Evolutionary conservation across 2,888 invertebrate genomes (phyloP), one percentile per base, ranked within the genome.

Genomic region (Eristalis pertinax): DNA sequence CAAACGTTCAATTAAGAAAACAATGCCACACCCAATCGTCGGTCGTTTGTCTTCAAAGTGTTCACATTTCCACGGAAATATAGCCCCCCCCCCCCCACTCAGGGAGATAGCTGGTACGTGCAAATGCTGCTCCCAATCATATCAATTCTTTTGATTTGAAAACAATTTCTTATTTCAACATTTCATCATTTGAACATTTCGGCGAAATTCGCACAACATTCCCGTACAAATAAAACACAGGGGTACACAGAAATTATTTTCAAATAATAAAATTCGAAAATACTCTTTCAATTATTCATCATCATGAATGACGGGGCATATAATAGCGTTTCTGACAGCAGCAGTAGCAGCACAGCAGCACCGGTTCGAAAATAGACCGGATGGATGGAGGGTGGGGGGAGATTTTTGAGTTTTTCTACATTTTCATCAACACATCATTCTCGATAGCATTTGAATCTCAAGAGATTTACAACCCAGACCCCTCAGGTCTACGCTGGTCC

Each of bases 201-300:
- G 19, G 19, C 50, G 19, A 32, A 50, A 19, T 50, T 50, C 50
- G 50, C 50, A 50, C 50, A 70, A 60, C 38, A 70, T 60, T 60
- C 58, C 41, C 38, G 41, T 60, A 32, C 67, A 41, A 50, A 19
- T 7, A 4, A 43, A 43, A 43, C 43, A 75, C 58, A 58, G 38
- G 64, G 24, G 56, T 50, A 60, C 58, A 19, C 50, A 50, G 8
- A 19, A 19, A 38, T 58, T 65, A n/a, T 58, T n/a, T 43, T 43
- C 5, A n/a, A 65, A 56, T 74, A 56, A 58, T 65, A 56, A 38
- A 65, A 65, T 58, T 75, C 58, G 24, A 68, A 62, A 32, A 68
- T 68, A 3, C 50, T 69, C 77, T 4, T 77, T 69, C 69, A 77
- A 77, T 77, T 77, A 77, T 77, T 77, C 77, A 77, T 63, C 77